Evolutionary conservation across 2,113 vertebrate genomes (phyloP), one percentile per base, ranked within the genome.

Genomic region (Epinephelus lanceolatus): DNA sequence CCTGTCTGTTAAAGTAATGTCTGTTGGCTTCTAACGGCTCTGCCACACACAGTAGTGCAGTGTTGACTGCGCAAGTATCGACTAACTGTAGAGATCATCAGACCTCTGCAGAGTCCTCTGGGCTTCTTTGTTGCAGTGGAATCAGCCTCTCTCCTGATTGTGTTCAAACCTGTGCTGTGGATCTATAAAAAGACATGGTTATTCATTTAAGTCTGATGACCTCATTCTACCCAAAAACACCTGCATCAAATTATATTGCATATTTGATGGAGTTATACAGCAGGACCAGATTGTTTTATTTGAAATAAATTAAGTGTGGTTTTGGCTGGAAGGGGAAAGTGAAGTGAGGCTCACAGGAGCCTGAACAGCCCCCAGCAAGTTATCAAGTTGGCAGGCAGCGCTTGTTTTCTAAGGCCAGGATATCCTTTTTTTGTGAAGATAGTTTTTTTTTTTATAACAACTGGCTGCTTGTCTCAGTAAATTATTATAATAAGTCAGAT

Each of bases 401-500:
- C 10, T 45, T 11, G 21, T 72, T 7, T 23, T 71, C 66, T 23
- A 27, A 78, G 65, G 80, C 74, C 71, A 69, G 61, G 17, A 71
- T 57, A 4, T 42, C 27, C 49, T 51, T 15, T 61, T 86, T 65
- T 53, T 18, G 2, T 47, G 6, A 62, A 33, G 11, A 18, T 65
- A 73, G 63, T 33, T 37, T 21, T 66, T 15, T 25, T 68, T 62
- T n/a, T n/a, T n/a, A n/a, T 21, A 74, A 80, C 67, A 71, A 63
- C 66, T 81, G 73, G 56, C 55, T 70, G 49, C 78, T 63, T 78
- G 49, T 81, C 65, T 59, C 40, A 73, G 18, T 33, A 80, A 55
- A 77, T 65, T 68, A 71, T 71, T 66, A 59, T 60, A 19, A 71
- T 71, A 60, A 75, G 70, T 71, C 56, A 73, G 23, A 79, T 62